These are phyloP conservation scores for Drosophila lacteicornis DNA, from an alignment of 1,140 invertebrate genomes.

Conservation along the genomic window DNA sequence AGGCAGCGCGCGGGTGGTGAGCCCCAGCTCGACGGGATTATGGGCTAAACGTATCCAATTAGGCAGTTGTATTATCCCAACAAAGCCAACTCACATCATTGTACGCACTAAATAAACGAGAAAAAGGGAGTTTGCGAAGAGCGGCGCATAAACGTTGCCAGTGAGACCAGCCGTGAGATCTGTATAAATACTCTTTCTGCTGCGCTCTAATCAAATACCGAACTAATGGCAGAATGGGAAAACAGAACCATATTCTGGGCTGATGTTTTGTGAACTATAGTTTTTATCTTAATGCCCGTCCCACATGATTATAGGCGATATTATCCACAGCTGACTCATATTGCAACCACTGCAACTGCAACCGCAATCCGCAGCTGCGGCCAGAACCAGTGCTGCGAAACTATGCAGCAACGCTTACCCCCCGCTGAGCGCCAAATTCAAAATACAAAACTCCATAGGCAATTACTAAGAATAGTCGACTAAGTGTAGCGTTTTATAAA, in stretches of 20 bases:
- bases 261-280: background rate
- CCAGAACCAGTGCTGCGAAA: background rate
- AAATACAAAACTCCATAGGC: background rate
- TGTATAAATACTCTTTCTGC: background rate
- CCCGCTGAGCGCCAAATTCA: conserved; percentile 12
- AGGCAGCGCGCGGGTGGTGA: background rate
- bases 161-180: conserved; percentile 1
- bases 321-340: background rate
- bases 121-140: background rate
- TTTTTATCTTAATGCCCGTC: too few species aligned
- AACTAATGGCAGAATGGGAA: background rate
- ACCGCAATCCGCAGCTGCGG: too few species aligned
- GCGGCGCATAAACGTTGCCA: conserved; percentile 7
- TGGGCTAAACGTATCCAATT: too few species aligned
- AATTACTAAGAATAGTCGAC: conserved; percentile 6
- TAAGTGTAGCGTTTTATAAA: conserved; percentile 4
- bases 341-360: background rate
- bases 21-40: background rate
- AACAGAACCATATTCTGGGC: too few species aligned
- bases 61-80: background rate
- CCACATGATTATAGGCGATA: too few species aligned
- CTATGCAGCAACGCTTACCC: background rate
- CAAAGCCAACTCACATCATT: background rate
- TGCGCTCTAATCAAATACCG: background rate
- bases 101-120: background rate